Evolutionary conservation across 2,113 vertebrate species (phyloP).

Genomic region (Ptilorrhoa leucosticta): DNA sequence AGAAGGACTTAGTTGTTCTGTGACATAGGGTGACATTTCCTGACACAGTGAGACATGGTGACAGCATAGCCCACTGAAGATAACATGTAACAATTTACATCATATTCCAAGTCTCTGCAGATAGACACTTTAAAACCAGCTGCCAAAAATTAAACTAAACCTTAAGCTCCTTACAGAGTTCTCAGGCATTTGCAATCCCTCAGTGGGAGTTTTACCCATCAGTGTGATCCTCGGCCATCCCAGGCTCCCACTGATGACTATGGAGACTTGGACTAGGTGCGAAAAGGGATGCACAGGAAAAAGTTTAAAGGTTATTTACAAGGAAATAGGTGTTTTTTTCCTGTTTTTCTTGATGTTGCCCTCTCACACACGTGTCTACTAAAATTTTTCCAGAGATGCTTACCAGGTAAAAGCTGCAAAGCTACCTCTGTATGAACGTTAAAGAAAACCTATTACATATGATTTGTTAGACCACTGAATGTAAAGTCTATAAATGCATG

Average conservation of each 20-base stretch:
- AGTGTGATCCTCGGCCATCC: too few relatives aligned
- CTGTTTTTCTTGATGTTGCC: neutral
- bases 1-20: neutral
- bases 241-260: neutral
- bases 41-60: neutral
- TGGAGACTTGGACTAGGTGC: neutral
- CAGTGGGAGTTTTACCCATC: neutral
- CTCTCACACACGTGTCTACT: neutral
- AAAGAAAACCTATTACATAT: neutral
- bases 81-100: neutral
- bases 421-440: neutral
- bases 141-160: neutral
- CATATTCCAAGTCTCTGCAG: neutral
- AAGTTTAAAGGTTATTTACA: neutral
- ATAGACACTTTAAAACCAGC: neutral
- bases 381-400: neutral
- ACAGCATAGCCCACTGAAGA: neutral
- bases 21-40: neutral
- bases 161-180: neutral
- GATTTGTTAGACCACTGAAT: neutral
- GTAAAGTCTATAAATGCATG: neutral
- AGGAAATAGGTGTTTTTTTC: neutral
- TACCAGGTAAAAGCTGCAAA: neutral
- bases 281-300: neutral
- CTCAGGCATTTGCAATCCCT: rapidly evolving